Evolutionary conservation across 2,113 vertebrate species (phyloP).

Genomic region (Steatornis caripensis): DNA sequence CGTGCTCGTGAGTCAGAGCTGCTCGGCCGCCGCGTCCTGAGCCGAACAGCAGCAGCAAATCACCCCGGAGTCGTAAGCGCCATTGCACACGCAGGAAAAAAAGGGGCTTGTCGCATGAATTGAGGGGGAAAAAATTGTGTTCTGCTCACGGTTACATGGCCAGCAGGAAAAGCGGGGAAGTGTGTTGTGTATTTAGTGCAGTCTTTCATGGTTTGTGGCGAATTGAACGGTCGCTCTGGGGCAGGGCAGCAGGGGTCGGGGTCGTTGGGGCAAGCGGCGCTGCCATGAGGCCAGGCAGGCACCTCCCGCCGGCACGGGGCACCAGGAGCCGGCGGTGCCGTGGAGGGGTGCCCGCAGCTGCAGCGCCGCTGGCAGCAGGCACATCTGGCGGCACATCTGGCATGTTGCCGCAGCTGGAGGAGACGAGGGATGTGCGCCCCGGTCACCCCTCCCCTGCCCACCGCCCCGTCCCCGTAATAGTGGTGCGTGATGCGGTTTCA

Average conservation of each 20-base stretch:
- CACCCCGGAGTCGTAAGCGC: fast-evolving
- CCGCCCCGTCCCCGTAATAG: fast-evolving
- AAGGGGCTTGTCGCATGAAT: neutral
- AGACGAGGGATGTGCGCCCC: fast-evolving
- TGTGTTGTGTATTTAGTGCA: neutral
- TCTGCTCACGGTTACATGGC: fast-evolving
- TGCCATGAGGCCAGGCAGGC: neutral
- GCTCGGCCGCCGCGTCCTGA: neutral
- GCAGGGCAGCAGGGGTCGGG: neutral
- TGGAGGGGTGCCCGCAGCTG: neutral
- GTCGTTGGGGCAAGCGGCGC: neutral
- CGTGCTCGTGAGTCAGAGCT: fast-evolving
- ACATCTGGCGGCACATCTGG: conserved; percentile 13
- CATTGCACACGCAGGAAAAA: neutral
- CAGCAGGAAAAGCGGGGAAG: neutral
- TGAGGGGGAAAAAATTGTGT: fast-evolving
- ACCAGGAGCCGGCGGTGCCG: neutral
- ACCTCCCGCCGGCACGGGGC: neutral
- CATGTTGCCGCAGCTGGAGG: neutral
- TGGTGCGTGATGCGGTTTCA: fast-evolving
- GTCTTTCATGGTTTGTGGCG: neutral
- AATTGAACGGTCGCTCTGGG: fast-evolving
- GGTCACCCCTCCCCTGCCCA: neutral
- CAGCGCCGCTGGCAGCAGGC: neutral
- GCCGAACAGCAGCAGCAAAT: neutral